These are phyloP conservation scores for Mastigias papua DNA, from an alignment of 30 jellyfish, hydroid and myxozoan genomes.

Conservation along the genomic window DNA sequence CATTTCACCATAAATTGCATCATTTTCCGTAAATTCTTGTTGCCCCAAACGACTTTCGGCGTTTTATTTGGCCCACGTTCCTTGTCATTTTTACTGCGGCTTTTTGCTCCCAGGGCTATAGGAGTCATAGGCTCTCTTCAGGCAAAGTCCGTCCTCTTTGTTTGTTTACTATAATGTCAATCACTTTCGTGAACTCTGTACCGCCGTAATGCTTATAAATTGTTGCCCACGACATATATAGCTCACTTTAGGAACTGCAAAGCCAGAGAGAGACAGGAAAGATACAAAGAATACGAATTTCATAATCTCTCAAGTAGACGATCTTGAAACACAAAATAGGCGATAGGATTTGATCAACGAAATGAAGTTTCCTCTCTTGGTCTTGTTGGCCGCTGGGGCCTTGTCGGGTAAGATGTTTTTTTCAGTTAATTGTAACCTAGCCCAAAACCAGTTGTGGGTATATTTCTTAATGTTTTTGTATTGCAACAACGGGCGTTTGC, in stretches of 20 bases:
- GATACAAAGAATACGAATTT: not conserved
- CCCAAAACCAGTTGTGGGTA: no score
- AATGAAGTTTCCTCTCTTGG: conserved; percentile 95
- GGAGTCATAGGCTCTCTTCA: conserved; percentile 2
- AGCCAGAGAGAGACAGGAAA: conserved; percentile 72
- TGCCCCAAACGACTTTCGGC: not conserved
- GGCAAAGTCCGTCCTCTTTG: conserved; percentile 24
- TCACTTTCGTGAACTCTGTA: conserved; percentile 61
- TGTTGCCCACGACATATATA: not conserved
- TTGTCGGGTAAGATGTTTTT: conserved; percentile 75
- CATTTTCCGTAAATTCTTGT: not conserved
- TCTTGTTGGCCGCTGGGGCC: conserved; percentile 99
- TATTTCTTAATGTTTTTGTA: not conserved
- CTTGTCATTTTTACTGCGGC: conserved; percentile 7
- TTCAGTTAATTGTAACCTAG: no score
- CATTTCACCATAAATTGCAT: not conserved
- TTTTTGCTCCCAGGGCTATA: conserved; percentile 22
- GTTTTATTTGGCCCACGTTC: conserved; percentile 44
- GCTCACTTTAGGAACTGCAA: conserved; percentile 41
- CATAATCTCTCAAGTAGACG: conserved; percentile 13
- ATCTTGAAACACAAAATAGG: conserved; percentile 7
- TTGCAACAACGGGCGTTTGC: not conserved
- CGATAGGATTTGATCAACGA: conserved; percentile 41
- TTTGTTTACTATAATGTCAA: conserved; percentile 39
- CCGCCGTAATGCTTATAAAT: conserved; percentile 39